These are phyloP conservation scores for Aleiodes leptofemur DNA, from an alignment of 2,888 invertebrate genomes.

Conservation along the genomic window DNA sequence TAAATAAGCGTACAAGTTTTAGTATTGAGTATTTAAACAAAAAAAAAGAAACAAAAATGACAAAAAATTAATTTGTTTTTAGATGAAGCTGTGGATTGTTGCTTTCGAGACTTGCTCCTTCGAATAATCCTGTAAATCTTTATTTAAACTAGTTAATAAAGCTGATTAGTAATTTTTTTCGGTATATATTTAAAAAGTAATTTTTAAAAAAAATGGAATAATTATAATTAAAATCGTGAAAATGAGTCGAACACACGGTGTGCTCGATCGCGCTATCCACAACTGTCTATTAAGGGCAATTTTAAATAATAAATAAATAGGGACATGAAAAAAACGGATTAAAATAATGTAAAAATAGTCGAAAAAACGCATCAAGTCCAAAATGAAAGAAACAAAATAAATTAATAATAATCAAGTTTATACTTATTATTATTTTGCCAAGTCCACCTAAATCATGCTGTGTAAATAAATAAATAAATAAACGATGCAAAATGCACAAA, in stretches of 20 bases:
- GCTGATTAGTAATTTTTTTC: conserved; percentile 31
- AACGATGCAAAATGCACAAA: conserved; percentile 20
- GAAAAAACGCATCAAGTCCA: not conserved
- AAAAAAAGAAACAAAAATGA: conserved; percentile 13
- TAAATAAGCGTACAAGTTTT: conserved; percentile 47
- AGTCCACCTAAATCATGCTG: conserved; percentile 23
- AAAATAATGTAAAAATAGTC: not conserved
- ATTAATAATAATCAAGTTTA: not conserved
- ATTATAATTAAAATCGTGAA: conserved; percentile 14
- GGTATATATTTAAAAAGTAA: conserved; percentile 28
- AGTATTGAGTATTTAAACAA: conserved; percentile 31
- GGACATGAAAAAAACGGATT: too few relatives aligned
- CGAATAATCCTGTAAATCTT: not conserved
- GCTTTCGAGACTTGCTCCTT: conserved; percentile 15
- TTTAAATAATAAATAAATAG: too few relatives aligned
- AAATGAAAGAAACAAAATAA: not conserved
- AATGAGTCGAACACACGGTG: conserved; percentile 31
- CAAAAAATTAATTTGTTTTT: conserved; percentile 19
- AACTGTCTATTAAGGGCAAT: conserved; percentile 1
- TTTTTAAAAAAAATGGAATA: not conserved
- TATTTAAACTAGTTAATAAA: not conserved
- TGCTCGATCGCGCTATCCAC: conserved; percentile 29
- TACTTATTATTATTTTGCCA: not conserved
- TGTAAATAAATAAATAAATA: conserved; percentile 34
- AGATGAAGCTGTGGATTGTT: conserved; percentile 44